Evolutionary conservation across 1,140 invertebrate genomes (phyloP).

Genomic region (Drosophila ironensis): DNA sequence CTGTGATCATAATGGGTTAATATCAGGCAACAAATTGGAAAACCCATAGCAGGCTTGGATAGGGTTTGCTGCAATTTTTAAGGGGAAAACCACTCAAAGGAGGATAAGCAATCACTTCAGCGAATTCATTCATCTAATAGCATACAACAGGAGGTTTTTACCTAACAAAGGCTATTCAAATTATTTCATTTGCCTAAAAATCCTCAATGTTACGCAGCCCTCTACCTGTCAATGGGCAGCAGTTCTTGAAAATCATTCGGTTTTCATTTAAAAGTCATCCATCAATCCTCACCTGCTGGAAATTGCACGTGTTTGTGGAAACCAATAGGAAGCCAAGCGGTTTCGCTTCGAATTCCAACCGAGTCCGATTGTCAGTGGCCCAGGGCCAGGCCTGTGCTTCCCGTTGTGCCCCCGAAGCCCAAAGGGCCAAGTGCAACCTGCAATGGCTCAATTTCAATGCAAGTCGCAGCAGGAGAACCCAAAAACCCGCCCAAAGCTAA

Average conservation of each 20-base stretch:
- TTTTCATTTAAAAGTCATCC: constrained; percentile 1
- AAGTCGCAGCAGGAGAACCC: constrained; percentile 30
- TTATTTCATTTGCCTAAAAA: too few relatives aligned
- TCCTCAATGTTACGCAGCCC: not conserved
- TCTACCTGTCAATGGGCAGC: too few relatives aligned
- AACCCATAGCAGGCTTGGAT: too few relatives aligned
- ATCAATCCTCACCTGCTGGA: not conserved
- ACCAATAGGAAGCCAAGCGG: constrained; percentile 10
- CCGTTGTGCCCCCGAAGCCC: constrained; percentile 16
- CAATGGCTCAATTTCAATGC: constrained; percentile 70
- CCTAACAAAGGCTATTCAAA: too few relatives aligned
- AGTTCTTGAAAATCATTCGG: not conserved
- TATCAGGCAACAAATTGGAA: not conserved
- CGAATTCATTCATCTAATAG: too few relatives aligned
- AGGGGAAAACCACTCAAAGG: too few relatives aligned
- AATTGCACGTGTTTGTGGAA: not conserved
- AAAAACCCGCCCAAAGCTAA: constrained; percentile 54
- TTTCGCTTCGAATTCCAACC: not conserved
- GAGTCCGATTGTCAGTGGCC: not conserved
- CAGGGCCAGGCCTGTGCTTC: not conserved
- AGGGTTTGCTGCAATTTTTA: not conserved
- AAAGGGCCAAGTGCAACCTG: constrained; percentile 45
- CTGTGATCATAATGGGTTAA: constrained; percentile 23
- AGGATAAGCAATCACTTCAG: too few relatives aligned
- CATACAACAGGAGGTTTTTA: too few relatives aligned